Base-by-base conservation (phyloP, 2,888 invertebrate genomes). In the Drosophila lacicola region DNA sequence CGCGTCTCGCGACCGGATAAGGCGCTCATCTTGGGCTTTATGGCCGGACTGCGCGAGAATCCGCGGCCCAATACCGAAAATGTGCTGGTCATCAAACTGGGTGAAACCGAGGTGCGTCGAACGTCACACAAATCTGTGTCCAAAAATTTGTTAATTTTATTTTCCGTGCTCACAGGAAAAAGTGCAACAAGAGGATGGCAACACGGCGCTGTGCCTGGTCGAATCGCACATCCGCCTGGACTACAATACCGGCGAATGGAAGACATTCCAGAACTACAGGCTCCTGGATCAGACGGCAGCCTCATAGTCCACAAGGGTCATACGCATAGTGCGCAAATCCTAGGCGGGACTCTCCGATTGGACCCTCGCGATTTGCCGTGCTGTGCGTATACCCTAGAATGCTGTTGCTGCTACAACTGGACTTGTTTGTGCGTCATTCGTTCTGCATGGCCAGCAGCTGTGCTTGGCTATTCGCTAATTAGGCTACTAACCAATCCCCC, bases 181-280 rank as follows among this genome's bases (percentile, higher is more conserved):
- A 82, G 96, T 98, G 0, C 94, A 95, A 11, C 97, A 98, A 90
- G 94, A 96, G 0, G 98, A 98, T 92, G 97, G 97, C 75, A 95
- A 96, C 0, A 95, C 95, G 86, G 93, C 94, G 19, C 78, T 91
- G 49, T 92, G 92, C 74, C 83, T 91, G 65, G 92, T 93, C 0
- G 99, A 99, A 92, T 98, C 97, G 75, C 98, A 98, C 93, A 99
- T 99, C 95, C 98, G 99, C 92, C 97, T 99, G 97, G 99, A 99
- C 93, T 99, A 99, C 93, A 97, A 97, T 90, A 98, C 97, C 57
- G 99, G 99, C 33, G 98, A 99, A 91, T 99, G 98, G 98, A 98
- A 98, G 91, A 94, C 96, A 85, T 96, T 98, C 85, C 97, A 98
- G 93, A 98, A 98, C 90, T 96, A 96, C 92, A 94, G 97, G 65